A percentile compares a stretch with the other conserved stretches of the same genome.
Evolutionary conservation across 2,113 vertebrate species (phyloP).

Genomic region (Trematomus loennbergii): DNA sequence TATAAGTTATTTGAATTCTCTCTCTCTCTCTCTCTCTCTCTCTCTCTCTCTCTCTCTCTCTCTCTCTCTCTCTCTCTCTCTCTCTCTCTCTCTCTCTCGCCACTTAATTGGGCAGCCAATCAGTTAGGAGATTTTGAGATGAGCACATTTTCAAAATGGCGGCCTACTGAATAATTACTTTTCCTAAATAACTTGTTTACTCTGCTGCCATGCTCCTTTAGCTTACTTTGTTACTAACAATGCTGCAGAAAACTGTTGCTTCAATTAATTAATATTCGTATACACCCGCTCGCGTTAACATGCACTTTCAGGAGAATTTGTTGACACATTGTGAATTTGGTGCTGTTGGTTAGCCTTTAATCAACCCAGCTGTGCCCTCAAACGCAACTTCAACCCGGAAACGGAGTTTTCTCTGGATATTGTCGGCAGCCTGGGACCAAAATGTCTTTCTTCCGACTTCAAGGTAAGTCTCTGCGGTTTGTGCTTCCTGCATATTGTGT

Average conservation of each 20-base stretch:
- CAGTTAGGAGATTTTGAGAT: not conserved
- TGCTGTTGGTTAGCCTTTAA: constrained; percentile 8
- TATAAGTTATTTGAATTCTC: no score
- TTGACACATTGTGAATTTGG: no score
- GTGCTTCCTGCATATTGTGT: not conserved
- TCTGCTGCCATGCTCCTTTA: not conserved
- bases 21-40: no score
- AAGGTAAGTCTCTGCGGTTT: not conserved
- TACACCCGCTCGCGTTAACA: not conserved
- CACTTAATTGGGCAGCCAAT: not conserved
- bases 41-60: no score
- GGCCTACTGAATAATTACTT: not conserved
- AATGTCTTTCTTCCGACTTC: not conserved
- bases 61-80: no score
- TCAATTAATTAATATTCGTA: not conserved
- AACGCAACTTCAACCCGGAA: not conserved
- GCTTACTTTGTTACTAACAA: no score
- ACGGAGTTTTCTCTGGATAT: not conserved
- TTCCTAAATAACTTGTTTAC: not conserved
- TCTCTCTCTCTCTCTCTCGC: no score
- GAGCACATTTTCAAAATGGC: not conserved
- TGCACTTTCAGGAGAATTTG: not conserved
- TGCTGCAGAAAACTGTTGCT: not conserved
- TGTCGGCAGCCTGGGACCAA: not conserved
- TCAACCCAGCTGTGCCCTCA: constrained; percentile 17